Evolutionary conservation across 2,888 invertebrate genomes (phyloP).

Genomic region (Synanthedon myopaeformis): DNA sequence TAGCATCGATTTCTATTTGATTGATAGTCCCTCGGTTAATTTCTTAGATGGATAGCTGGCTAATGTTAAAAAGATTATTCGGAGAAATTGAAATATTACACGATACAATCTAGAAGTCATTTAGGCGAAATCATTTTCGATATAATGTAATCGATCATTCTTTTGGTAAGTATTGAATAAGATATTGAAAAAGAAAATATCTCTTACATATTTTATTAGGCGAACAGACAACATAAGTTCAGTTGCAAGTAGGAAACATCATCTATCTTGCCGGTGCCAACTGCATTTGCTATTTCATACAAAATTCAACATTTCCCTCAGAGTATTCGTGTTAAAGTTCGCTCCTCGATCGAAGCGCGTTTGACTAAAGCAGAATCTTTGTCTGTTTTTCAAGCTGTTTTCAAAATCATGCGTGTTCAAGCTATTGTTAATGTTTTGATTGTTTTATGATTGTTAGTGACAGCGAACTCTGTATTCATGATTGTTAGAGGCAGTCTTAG

Average conservation of each 20-base stretch:
- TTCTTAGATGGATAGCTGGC: neutral
- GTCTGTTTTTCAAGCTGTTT: too few relatives aligned
- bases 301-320: constrained; percentile 39
- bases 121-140: neutral
- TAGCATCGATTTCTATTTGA: neutral
- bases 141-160: neutral
- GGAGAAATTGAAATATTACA: neutral
- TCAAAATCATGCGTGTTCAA: too few relatives aligned
- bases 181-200: constrained; percentile 14
- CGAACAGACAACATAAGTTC: constrained; percentile 10
- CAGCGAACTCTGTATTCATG: too few relatives aligned
- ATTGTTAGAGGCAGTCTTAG: too few relatives aligned
- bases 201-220: constrained; percentile 19
- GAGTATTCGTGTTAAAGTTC: constrained; percentile 13
- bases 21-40: neutral
- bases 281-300: constrained; percentile 30
- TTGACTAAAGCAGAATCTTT: neutral
- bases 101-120: neutral
- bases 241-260: constrained; percentile 16
- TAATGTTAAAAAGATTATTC: neutral
- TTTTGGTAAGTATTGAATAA: neutral
- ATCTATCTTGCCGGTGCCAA: constrained; percentile 19
- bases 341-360: neutral
- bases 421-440: too few relatives aligned
- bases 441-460: too few relatives aligned